Evolutionary conservation across 2,113 vertebrate species (phyloP).

Genomic region (Trematocara marginatum): DNA sequence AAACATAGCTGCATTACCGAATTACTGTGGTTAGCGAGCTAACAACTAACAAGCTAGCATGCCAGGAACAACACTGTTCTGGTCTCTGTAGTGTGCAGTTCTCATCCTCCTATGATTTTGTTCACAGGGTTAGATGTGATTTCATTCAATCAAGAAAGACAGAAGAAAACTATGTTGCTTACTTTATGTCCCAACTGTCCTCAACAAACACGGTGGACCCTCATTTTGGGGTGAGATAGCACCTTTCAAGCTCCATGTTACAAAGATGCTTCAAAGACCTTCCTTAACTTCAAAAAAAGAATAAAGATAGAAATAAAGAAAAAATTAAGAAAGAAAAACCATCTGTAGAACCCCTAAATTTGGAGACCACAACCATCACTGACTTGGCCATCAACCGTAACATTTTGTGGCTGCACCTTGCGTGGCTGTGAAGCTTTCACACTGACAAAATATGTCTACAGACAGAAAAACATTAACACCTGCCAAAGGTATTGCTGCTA

Average conservation of each 20-base stretch:
- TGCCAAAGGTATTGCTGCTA: not conserved
- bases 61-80: not conserved
- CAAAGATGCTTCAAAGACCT: not conserved
- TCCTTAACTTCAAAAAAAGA: not conserved
- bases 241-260: not conserved
- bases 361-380: rapidly evolving
- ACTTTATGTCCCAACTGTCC: not conserved
- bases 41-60: not conserved
- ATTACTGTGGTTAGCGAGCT: not conserved
- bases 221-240: not conserved
- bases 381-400: not conserved
- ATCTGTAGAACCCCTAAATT: not conserved
- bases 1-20: rapidly evolving
- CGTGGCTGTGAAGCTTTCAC: not conserved
- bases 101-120: not conserved
- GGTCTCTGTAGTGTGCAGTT: not conserved
- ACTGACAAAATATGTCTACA: not conserved
- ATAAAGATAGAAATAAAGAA: not conserved
- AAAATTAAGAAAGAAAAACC: rapidly evolving
- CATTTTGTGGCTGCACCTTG: not conserved
- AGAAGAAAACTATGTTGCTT: not conserved
- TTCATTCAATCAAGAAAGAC: not conserved
- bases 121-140: not conserved
- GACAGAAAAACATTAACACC: not conserved
- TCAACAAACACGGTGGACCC: not conserved